phyloP scores from a whole-genome alignment of 2,888 invertebrate species.

The Apeira syringaria region DNA sequence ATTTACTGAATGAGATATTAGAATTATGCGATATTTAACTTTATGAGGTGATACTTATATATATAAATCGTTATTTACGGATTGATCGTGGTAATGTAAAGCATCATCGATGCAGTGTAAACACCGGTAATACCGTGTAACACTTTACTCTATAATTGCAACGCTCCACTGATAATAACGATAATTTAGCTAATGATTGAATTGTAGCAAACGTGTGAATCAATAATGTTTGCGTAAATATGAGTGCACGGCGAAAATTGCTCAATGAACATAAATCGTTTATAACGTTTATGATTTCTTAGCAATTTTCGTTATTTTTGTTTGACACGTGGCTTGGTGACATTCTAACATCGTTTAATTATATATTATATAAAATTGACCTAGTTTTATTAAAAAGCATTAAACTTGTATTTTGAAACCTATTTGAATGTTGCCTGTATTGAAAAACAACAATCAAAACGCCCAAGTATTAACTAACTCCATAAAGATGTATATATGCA shows the following conservation, averaged over 20 bases:
- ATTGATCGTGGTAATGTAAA: neutral
- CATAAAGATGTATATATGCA: conserved; percentile 13
- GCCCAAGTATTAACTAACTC: neutral
- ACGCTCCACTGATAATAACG: conserved; percentile 12
- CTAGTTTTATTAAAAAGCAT: too few species aligned
- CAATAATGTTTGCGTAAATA: conserved; percentile 2
- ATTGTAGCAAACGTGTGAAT: conserved; percentile 22
- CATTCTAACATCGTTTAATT: too few species aligned
- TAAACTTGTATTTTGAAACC: too few species aligned
- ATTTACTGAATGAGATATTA: too few species aligned
- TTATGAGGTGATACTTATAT: too few species aligned
- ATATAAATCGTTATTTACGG: too few species aligned
- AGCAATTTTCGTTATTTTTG: too few species aligned
- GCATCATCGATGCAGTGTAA: conserved; percentile 24
- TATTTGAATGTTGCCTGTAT: neutral
- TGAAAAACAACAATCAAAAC: too few species aligned
- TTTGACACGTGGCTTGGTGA: too few species aligned
- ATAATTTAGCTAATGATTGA: conserved; percentile 26
- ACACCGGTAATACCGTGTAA: conserved; percentile 34
- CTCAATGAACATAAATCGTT: conserved; percentile 2
- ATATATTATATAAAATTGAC: too few species aligned
- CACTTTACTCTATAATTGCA: conserved; percentile 26
- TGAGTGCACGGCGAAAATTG: neutral
- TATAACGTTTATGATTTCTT: too few species aligned
- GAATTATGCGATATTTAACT: too few species aligned